These are phyloP conservation scores for Tragelaphus strepsiceros DNA, from an alignment of 2,113 vertebrate genomes.

Conservation along the genomic window DNA sequence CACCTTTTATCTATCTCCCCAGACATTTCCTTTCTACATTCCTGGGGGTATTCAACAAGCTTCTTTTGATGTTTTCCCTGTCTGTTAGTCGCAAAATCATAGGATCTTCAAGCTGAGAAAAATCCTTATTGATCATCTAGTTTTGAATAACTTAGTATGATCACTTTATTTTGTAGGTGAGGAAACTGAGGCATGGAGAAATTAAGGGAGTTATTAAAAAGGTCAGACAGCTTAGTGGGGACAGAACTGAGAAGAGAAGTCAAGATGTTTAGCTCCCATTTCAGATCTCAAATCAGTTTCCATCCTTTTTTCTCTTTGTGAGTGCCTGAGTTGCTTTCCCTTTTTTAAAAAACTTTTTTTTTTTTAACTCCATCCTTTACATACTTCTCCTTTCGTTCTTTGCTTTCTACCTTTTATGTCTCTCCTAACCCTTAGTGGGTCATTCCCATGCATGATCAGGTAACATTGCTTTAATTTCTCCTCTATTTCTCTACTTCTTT, in stretches of 20 bases:
- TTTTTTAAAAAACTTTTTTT: not conserved
- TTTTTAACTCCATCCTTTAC: not conserved
- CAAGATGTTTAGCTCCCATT: not conserved
- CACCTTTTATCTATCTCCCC: slow-evolving; percentile 64
- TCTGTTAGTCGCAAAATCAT: slow-evolving; percentile 61
- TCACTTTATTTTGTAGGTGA: slow-evolving; percentile 9
- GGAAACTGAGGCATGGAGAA: slow-evolving; percentile 66
- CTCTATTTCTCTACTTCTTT: not conserved
- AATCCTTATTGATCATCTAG: slow-evolving; percentile 33
- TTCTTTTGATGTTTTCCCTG: slow-evolving; percentile 64
- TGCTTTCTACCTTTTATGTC: not conserved
- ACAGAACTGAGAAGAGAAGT: slow-evolving; percentile 36
- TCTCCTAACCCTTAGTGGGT: not conserved
- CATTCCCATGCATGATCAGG: not conserved
- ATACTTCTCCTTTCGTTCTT: slow-evolving; percentile 35
- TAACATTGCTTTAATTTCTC: not conserved
- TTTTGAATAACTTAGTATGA: slow-evolving; percentile 33
- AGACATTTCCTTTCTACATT: slow-evolving; percentile 62
- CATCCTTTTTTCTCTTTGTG: slow-evolving; percentile 43
- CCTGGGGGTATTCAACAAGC: slow-evolving; percentile 48
- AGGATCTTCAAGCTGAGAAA: slow-evolving; percentile 48
- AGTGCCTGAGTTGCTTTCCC: not conserved
- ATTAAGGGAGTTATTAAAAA: slow-evolving; percentile 30
- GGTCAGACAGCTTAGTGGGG: slow-evolving; percentile 28
- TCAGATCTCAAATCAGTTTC: slow-evolving; percentile 12